phyloP scores from a whole-genome alignment of 37 sponge, comb jelly and placozoan genomes.

The Tethya wilhelma region DNA sequence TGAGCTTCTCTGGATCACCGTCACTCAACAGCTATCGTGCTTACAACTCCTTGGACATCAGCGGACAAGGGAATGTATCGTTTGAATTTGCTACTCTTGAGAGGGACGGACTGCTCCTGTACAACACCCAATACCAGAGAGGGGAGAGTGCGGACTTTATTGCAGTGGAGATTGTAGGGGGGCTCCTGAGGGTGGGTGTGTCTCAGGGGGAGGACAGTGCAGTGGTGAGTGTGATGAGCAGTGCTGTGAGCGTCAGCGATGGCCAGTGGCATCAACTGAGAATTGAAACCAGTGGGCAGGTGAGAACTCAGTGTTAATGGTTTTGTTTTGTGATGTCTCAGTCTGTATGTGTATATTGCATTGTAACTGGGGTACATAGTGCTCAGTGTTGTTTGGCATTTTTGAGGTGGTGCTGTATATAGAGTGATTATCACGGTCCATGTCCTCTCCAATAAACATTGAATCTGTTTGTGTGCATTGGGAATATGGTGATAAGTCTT shows the following conservation, averaged over 20 bases:
- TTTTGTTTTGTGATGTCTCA: neutral
- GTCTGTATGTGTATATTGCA: too few relatives aligned
- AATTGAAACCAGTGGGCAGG: conserved; percentile 45
- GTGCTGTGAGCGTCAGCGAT: conserved; percentile 30
- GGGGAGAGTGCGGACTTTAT: conserved; percentile 44
- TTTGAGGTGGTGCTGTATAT: conserved; percentile 6
- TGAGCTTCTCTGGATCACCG: conserved; percentile 47
- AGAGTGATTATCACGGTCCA: too few relatives aligned
- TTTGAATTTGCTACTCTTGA: conserved; percentile 52
- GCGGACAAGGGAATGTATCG: conserved; percentile 17
- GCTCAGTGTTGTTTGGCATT: too few relatives aligned
- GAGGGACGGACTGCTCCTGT: conserved; percentile 44
- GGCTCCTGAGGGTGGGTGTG: conserved; percentile 32
- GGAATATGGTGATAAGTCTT: too few relatives aligned
- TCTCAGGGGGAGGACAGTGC: conserved; percentile 44
- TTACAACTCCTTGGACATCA: conserved; percentile 25
- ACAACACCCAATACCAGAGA: conserved; percentile 48
- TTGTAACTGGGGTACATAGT: too few relatives aligned
- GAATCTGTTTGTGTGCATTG: too few relatives aligned
- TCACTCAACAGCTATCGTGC: conserved; percentile 49
- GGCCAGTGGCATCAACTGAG: conserved; percentile 58
- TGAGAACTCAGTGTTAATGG: conserved; percentile 8
- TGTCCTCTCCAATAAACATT: too few relatives aligned
- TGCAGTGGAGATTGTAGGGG: conserved; percentile 42
- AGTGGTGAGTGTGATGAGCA: conserved; percentile 10